Percentiles rank a stretch among this genome's conserved stretches.
Evolutionary conservation across 2,888 invertebrate species (phyloP).

Genomic region (Pheosia tremula): DNA sequence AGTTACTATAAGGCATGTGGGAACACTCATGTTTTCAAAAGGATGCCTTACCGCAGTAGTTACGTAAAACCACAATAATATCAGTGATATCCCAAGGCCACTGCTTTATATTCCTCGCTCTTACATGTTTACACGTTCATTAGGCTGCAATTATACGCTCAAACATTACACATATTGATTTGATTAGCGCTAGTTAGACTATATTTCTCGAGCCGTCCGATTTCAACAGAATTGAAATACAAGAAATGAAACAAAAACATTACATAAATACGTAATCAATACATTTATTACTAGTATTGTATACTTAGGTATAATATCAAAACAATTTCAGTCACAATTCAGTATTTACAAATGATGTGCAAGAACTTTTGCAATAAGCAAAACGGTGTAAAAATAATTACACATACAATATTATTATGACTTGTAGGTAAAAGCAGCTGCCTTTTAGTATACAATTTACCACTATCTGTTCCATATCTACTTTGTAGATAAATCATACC

Average conservation of each 20-base stretch:
- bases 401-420: slow-evolving; percentile 38
- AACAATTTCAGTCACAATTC: slow-evolving; percentile 41
- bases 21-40: neutral
- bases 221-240: slow-evolving; percentile 10
- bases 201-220: slow-evolving; percentile 12
- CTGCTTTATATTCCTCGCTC: neutral
- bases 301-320: slow-evolving; percentile 37
- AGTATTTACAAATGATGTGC: slow-evolving; percentile 40
- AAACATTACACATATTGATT: slow-evolving; percentile 27
- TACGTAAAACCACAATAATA: neutral
- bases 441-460: slow-evolving; percentile 6
- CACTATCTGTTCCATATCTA: slow-evolving; percentile 23
- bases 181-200: slow-evolving; percentile 27
- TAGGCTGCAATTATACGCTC: slow-evolving; percentile 21
- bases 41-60: neutral
- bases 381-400: slow-evolving; percentile 18
- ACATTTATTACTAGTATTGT: slow-evolving; percentile 46
- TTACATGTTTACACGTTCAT: slow-evolving; percentile 16
- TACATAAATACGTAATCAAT: slow-evolving; percentile 35
- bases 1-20: too few species aligned
- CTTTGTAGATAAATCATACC: slow-evolving; percentile 32
- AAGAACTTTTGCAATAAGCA: slow-evolving; percentile 35
- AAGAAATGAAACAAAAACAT: slow-evolving; percentile 37
- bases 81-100: neutral
- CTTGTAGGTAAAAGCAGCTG: slow-evolving; percentile 27